Evolutionary conservation across 1,140 invertebrate genomes (phyloP).

Genomic region (Phymastichus coffea): DNA sequence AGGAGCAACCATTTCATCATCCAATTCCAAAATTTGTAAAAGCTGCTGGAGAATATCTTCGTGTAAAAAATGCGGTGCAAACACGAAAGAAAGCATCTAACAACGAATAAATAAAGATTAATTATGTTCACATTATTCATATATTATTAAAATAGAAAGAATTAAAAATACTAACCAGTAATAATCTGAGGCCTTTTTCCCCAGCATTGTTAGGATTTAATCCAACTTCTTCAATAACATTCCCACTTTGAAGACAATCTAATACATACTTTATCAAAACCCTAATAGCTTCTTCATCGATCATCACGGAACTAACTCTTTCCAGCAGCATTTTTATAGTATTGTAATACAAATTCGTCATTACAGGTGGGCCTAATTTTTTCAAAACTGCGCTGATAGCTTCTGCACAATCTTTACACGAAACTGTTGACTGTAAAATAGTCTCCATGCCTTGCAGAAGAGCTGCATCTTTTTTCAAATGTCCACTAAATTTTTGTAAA

Average conservation of each 20-base stretch:
- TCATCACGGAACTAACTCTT: conserved; percentile 91
- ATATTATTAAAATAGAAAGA: conserved; percentile 2
- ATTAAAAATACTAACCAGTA: conserved; percentile 60
- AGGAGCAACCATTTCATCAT: conserved; percentile 82
- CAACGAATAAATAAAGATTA: conserved; percentile 31
- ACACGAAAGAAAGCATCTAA: conserved; percentile 82
- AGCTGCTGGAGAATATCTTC: conserved; percentile 80
- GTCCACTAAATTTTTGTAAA: conserved; percentile 81
- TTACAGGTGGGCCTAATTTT: conserved; percentile 88
- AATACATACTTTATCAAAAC: conserved; percentile 53
- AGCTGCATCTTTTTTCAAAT: conserved; percentile 76
- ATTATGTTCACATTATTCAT: conserved; percentile 8
- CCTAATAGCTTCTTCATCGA: conserved; percentile 83
- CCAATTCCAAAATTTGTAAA: conserved; percentile 73
- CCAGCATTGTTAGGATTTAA: conserved; percentile 77
- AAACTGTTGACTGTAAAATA: conserved; percentile 82
- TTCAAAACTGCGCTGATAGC: conserved; percentile 80
- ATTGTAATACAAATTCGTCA: conserved; percentile 94
- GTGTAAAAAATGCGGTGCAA: conserved; percentile 89
- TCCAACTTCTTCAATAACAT: conserved; percentile 73
- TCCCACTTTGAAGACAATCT: conserved; percentile 68
- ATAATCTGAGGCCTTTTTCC: conserved; percentile 77
- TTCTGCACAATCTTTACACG: conserved; percentile 87
- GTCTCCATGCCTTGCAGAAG: conserved; percentile 83
- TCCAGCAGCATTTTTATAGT: conserved; percentile 94